Conservation (phyloP, 2,797 vertebrate genomes). For the Parotocinclus haroldoi region DNA sequence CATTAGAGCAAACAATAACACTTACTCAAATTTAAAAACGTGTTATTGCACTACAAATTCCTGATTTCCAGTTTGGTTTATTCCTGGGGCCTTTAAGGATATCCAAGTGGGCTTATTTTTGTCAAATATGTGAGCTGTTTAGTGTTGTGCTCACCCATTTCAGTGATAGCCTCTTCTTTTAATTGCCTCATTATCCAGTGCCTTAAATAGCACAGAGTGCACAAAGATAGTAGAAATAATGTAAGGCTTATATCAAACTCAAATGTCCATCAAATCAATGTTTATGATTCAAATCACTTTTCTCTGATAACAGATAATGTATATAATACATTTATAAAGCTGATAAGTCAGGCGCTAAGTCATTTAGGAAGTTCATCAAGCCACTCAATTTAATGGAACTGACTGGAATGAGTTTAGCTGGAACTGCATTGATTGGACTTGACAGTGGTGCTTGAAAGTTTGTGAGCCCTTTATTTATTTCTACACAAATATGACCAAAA, state of each 20-base stretch:
- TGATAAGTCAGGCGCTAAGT: slow-evolving; percentile 42
- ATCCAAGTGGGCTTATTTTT: neutral
- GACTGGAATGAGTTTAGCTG: neutral
- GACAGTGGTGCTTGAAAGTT: too few relatives aligned
- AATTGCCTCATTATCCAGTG: slow-evolving; percentile 21
- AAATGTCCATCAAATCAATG: neutral
- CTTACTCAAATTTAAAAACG: too few relatives aligned
- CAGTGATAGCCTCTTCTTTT: slow-evolving; percentile 8
- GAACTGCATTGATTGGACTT: neutral
- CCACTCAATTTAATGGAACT: slow-evolving; percentile 13
- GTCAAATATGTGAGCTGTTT: neutral
- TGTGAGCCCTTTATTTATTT: too few relatives aligned
- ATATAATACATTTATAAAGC: slow-evolving; percentile 28
- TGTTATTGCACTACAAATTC: too few relatives aligned
- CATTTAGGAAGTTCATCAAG: slow-evolving; percentile 11
- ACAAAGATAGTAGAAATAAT: neutral
- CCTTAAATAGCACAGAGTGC: slow-evolving; percentile 21
- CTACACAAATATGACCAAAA: too few relatives aligned
- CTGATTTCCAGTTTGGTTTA: too few relatives aligned
- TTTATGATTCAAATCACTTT: neutral
- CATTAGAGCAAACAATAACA: neutral
- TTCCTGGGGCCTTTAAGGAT: neutral
- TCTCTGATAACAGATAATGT: slow-evolving; percentile 15
- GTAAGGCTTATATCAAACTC: too few relatives aligned
- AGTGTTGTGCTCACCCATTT: slow-evolving; percentile 10